A percentile compares a stretch with the other conserved stretches of the same genome.
phyloP scores from a whole-genome alignment of 2,888 invertebrate genomes.

The Ichneumon xanthorius region DNA sequence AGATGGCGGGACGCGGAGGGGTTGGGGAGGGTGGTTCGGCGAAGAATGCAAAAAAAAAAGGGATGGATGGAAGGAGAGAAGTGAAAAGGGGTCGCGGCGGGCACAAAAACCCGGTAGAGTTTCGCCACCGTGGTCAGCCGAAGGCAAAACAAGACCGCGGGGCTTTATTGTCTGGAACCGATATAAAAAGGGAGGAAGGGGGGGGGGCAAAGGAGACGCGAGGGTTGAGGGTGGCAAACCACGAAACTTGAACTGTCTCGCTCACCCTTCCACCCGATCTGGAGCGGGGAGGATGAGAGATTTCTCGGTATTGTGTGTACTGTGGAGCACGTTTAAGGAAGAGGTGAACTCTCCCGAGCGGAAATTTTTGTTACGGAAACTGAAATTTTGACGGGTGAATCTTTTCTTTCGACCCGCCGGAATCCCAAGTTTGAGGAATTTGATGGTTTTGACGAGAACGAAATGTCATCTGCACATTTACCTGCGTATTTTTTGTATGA shows the following conservation, averaged over 20 bases:
- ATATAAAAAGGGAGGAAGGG: conserved; percentile 77
- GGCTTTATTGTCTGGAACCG: conserved; percentile 82
- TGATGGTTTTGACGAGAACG: background rate
- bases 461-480: background rate
- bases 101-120: conserved; percentile 75
- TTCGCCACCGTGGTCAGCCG: conserved; percentile 78
- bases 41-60: conserved; percentile 52
- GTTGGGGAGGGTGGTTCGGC: background rate
- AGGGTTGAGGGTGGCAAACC: conserved; percentile 65
- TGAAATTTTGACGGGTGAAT: background rate
- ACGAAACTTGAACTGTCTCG: conserved; percentile 67
- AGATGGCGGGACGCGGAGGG: conserved; percentile 3
- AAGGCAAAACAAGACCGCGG: conserved; percentile 80
- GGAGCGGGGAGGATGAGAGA: background rate
- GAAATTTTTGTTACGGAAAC: background rate
- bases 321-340: conserved; percentile 1
- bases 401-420: background rate
- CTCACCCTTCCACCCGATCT: conserved; percentile 25
- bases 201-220: conserved; percentile 12
- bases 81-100: conserved; percentile 70
- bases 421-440: background rate
- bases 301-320: conserved; percentile 33
- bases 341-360: background rate
- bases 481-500: background rate
- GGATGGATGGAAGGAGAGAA: conserved; percentile 30